These are phyloP conservation scores for Druceiella hillmani DNA, from an alignment of 2,888 invertebrate species.

Conservation along the genomic window DNA sequence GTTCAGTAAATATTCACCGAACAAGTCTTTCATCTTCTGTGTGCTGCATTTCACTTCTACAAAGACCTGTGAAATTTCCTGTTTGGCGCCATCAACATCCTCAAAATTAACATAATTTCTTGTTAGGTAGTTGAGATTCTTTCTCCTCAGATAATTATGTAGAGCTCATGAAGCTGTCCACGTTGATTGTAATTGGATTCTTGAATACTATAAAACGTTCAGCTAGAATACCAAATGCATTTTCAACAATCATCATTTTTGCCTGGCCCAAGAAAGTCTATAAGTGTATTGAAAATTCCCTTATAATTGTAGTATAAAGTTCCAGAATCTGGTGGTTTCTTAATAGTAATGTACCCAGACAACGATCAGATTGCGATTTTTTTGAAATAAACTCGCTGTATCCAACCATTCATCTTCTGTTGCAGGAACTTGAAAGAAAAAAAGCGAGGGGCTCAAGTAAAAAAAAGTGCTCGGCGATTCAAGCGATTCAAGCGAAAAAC, in stretches of 20 bases:
- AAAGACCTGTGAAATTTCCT: too few relatives aligned
- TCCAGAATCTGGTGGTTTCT: conserved; percentile 13
- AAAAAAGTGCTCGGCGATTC: too few relatives aligned
- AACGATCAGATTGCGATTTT: conserved; percentile 12
- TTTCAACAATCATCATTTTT: conserved; percentile 16
- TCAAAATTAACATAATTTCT: conserved; percentile 13
- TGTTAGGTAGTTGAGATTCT: conserved; percentile 13
- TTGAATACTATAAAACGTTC: conserved; percentile 14
- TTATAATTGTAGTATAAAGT: conserved; percentile 15
- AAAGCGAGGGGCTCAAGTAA: neutral
- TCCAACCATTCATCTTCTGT: conserved; percentile 16
- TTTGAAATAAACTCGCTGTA: conserved; percentile 13
- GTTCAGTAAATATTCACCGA: too few relatives aligned
- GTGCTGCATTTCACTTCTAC: too few relatives aligned
- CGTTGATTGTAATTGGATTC: conserved; percentile 14
- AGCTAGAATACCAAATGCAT: conserved; percentile 12
- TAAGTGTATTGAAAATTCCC: conserved; percentile 15
- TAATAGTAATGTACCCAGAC: conserved; percentile 9
- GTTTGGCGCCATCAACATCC: too few relatives aligned
- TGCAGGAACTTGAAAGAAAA: conserved; percentile 18
- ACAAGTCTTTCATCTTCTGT: too few relatives aligned
- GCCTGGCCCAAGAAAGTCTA: conserved; percentile 13
- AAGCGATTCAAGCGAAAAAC: too few relatives aligned
- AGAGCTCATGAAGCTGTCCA: conserved; percentile 16
- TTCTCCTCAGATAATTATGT: conserved; percentile 17